Base-by-base conservation (phyloP, 1,140 invertebrate species). In the Phymastichus coffea region DNA sequence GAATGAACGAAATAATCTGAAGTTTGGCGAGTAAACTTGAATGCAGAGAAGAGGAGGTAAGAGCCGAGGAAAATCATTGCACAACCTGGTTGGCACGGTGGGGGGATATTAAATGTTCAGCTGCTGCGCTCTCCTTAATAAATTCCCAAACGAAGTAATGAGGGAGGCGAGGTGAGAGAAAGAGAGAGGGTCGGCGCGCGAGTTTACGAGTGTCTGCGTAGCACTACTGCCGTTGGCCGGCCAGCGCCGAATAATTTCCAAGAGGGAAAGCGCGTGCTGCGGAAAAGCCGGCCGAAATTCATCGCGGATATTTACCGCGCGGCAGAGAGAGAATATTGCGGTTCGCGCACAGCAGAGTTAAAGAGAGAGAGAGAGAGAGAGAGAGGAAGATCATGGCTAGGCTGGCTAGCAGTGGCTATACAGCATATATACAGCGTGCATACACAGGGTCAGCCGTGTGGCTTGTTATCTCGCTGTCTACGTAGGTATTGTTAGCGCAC, bases 391-490 rank as follows among this genome's bases (percentile, higher is more conserved):
- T 33, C 12, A 7, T 6, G 28, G 22, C 25, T 37, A 20, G 26
- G 28, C 10, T 51, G 20, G 49, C 47, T 40, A 15, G 26, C 56
- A 14, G 26, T 26, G 49, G 22, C 17, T 47, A 38, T 44, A 19
- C n/a, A n/a, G n/a, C n/a, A n/a, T n/a, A n/a, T n/a, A n/a, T n/a
- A n/a, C n/a, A 41, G 37, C 19, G 20, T 40, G 44, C 62, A 26
- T 60, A 61, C 52, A 35, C 56, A 14, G 46, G 37, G 30, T 37
- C 56, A 58, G 54, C 41, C 43, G 30, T 51, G 57, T 61, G 61
- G 53, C 72, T 77, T 67, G 69, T 76, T 77, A 75, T 76, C 71
- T 74, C 68, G 68, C 67, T 67, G 73, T n/a, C n/a, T n/a, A n/a
- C n/a, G n/a, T n/a, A n/a, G n/a, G n/a, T 71, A 78, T 74, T 74